A percentile compares a stretch with the other conserved stretches of the same genome.
phyloP scores from a whole-genome alignment of 2,888 invertebrate species.

The Iselma pallidipennis region DNA sequence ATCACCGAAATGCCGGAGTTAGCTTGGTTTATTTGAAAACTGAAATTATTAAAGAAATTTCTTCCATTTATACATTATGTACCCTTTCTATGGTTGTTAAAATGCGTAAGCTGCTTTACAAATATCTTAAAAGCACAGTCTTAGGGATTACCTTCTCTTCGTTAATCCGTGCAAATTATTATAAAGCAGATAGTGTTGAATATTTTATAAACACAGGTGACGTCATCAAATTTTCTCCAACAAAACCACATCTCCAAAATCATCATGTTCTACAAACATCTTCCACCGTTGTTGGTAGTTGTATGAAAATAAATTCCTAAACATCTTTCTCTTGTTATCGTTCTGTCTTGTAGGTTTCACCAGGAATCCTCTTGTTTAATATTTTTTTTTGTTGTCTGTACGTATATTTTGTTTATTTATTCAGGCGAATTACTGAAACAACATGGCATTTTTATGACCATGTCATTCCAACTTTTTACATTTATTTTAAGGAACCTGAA shows the following conservation, averaged over 20 bases:
- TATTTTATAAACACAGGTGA: conserved; percentile 20
- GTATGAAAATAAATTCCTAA: conserved; percentile 25
- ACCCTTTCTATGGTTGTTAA: conserved; percentile 27
- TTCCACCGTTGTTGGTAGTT: conserved; percentile 3
- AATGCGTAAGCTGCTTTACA: conserved; percentile 32
- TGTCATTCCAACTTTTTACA: not conserved
- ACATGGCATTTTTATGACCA: conserved; percentile 5
- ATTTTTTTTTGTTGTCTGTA: conserved; percentile 8
- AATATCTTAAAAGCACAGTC: conserved; percentile 26
- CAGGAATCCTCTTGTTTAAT: conserved; percentile 19
- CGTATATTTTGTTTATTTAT: conserved; percentile 16
- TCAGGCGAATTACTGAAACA: conserved; percentile 13
- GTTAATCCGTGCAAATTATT: conserved; percentile 26
- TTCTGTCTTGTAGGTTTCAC: conserved; percentile 18
- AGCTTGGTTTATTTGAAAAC: conserved; percentile 21
- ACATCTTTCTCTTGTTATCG: conserved; percentile 26
- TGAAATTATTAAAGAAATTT: conserved; percentile 17
- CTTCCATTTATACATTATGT: conserved; percentile 19
- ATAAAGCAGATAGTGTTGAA: conserved; percentile 24
- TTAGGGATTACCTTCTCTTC: conserved; percentile 25
- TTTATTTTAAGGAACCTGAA: not conserved
- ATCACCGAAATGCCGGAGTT: conserved; percentile 18
- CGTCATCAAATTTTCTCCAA: conserved; percentile 18
- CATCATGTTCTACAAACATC: conserved; percentile 6
- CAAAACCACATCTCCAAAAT: conserved; percentile 15